Base-by-base conservation (phyloP, 2,888 invertebrate genomes). In the Patella ulyssiponensis region DNA sequence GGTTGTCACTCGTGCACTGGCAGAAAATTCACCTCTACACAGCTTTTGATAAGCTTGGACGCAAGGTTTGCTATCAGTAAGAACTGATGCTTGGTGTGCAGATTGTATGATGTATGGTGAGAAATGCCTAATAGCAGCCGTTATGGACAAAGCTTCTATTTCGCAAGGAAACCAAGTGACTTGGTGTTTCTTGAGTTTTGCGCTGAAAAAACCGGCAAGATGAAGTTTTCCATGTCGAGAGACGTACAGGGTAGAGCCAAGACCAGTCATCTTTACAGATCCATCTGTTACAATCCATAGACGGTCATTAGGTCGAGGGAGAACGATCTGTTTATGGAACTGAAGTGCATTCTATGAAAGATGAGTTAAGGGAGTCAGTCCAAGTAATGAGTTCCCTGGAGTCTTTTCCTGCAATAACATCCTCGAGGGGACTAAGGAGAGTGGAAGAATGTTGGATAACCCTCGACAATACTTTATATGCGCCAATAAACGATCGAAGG, bases 401-500 rank as follows among this genome's bases (percentile, higher is more conserved):
- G 33, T 4, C 33, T 33, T 33, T 33, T 33, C 79, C 79, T 15
- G 79, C 73, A 7, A 77, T 71, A 7, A 75, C 69, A 17, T 71
- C 51, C 17, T 84, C 82, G 23, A 83, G 44, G 15, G 81, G 78
- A 1, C 74, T 27, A 4, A 80, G 56, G 27, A 79, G 15, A 4
- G n/a, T 3, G 15, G 80, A 74, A 64, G 69, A 79, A n/a, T 74
- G 44, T 12, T 79, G 80, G 17, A 82, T 5, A 17, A 84, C 83
- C 27, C 78, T 78, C 15, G 64, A 70, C 1, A 83, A 70, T 15
- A 84, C 74, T 69, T 84, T 84, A 74, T 82, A 81, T 7, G 82
- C 82, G 12, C 83, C 83, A 17, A 82, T 79, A 76, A 82, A 82
- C 1, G 85, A 81, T 7, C 80, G 72, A n/a, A 85, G n/a, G 15